Percentiles rank a stretch among this genome's conserved stretches.
Conservation (phyloP, 2,888 invertebrate genomes). For the Melanargia galathea region DNA sequence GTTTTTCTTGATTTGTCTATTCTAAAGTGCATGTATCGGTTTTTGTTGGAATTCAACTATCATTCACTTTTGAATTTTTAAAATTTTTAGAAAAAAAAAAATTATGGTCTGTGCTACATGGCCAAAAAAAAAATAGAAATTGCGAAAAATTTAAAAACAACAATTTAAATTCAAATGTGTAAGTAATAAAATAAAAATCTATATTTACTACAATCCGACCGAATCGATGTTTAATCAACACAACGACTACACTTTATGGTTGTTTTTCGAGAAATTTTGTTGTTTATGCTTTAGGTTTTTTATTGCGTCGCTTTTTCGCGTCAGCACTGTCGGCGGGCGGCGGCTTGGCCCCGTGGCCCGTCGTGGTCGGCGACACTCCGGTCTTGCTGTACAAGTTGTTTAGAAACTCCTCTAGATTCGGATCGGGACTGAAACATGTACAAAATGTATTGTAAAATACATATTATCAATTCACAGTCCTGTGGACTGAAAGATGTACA, state of each 20-base stretch:
- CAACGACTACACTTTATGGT: conserved; percentile 10
- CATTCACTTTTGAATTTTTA: too few species aligned
- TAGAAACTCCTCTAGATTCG: conserved; percentile 91
- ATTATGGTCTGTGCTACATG: too few species aligned
- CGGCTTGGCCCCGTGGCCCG: conserved; percentile 47
- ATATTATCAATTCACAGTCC: background rate
- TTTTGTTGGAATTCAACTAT: too few species aligned
- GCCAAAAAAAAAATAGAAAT: too few species aligned
- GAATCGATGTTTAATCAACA: conserved; percentile 15
- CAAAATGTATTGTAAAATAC: conserved; percentile 14
- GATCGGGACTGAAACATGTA: conserved; percentile 82
- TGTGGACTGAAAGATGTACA: too few species aligned
- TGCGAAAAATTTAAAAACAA: too few species aligned
- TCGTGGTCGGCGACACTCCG: conserved; percentile 58
- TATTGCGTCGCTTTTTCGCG: conserved; percentile 67
- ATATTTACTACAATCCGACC: background rate
- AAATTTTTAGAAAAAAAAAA: too few species aligned
- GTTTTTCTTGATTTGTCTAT: too few species aligned
- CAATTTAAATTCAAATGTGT: too few species aligned
- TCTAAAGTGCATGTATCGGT: too few species aligned
- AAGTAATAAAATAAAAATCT: too few species aligned
- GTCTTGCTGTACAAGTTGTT: conserved; percentile 89
- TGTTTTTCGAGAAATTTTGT: conserved; percentile 25
- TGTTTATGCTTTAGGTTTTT: conserved; percentile 61
- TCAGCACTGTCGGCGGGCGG: conserved; percentile 49